Evolutionary conservation across 2,113 vertebrate genomes (phyloP), one percentile per base, ranked within the genome.

Genomic region (Tringa solitaria): DNA sequence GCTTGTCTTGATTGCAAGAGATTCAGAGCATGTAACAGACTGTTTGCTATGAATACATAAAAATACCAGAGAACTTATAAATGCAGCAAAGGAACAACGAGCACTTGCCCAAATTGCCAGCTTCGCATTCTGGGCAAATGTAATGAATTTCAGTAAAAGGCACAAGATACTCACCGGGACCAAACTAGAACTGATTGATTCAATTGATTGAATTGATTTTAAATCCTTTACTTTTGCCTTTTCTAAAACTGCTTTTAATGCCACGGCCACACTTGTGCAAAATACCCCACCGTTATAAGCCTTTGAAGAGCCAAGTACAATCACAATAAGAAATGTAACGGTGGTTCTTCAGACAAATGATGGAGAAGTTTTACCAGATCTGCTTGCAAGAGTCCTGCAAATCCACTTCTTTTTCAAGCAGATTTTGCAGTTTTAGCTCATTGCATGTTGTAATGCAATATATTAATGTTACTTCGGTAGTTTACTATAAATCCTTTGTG

Each of bases 401-500:
- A 90, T 84, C 60, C 61, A 65, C 45, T 90, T 54, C 37, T 87
- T 93, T 90, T 72, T 85, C 77, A 73, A 92, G 88, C 50, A 80
- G 77, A 51, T 43, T 76, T 88, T 84, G 79, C 69, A 91, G 53
- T 81, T 88, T 72, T 54, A 45, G 83, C 53, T 80, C 88, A 51
- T 37, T 63, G 56, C 33, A 83, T 53, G 68, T 24, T 77, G 61
- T 70, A 96, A 87, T 50, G 86, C 82, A 96, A 33, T 60, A 79
- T 69, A 93, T 60, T 92, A 74, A 43, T 30, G 63, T 77, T 93
- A 51, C 85, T 95, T 95, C 32, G 77, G 70, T 46, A 89, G 67
- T 77, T 95, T 73, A 54, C 79, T 84, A 51, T 63, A 85, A 95
- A 93, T 93, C 76, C 89, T 87, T 80, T 87, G 86, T 94, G 84